These are phyloP conservation scores for Hybognathus amarus DNA, from an alignment of 2,797 vertebrate species.

Conservation along the genomic window DNA sequence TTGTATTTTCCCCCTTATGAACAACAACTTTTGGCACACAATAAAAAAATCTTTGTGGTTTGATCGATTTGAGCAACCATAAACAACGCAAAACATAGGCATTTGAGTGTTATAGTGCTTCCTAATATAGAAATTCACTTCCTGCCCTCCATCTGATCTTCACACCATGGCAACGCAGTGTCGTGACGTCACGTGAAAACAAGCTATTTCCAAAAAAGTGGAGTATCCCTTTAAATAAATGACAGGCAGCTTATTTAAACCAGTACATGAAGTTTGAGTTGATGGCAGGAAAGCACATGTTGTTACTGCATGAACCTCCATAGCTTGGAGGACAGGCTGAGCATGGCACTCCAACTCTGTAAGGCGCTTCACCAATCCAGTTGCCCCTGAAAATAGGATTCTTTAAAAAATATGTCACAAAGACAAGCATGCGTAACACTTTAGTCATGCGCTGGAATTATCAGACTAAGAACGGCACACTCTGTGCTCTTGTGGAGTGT, in stretches of 20 bases:
- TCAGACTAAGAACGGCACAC: neutral
- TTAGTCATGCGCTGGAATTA: neutral
- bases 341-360: constrained; percentile 87
- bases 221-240: too few species aligned
- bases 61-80: too few species aligned
- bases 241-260: constrained; percentile 81
- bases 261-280: constrained; percentile 90
- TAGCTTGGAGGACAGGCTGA: constrained; percentile 88
- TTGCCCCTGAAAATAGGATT: constrained; percentile 79
- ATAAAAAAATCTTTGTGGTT: too few species aligned
- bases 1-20: too few species aligned
- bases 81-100: too few species aligned
- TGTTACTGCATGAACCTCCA: constrained; percentile 86
- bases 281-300: constrained; percentile 85
- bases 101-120: too few species aligned
- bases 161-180: too few species aligned
- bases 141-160: too few species aligned
- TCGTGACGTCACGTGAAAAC: too few species aligned
- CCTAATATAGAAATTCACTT: too few species aligned
- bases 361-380: constrained; percentile 92
- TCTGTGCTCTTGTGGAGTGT: neutral
- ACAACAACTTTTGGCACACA: too few species aligned
- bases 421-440: neutral
- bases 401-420: neutral
- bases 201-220: too few species aligned